phyloP scores from a whole-genome alignment of 1,140 invertebrate genomes.

The Trachymyrmex cornetzi region DNA sequence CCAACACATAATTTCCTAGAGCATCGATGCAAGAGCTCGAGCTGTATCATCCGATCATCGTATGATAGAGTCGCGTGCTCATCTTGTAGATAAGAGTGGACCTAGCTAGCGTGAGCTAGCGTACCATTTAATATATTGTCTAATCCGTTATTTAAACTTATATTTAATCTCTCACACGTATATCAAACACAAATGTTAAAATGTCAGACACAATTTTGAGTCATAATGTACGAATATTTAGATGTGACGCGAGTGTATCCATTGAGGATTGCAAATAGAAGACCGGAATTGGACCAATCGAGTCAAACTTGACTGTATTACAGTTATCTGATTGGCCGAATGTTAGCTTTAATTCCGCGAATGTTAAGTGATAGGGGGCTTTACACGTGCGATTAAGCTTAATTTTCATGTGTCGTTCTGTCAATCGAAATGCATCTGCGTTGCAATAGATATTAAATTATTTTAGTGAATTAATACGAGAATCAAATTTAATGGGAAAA shows the following conservation, averaged over 20 bases:
- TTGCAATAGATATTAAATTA: too few relatives aligned
- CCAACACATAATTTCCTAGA: neutral
- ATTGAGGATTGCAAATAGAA: too few relatives aligned
- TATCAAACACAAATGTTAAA: constrained; percentile 5
- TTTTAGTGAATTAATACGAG: too few relatives aligned
- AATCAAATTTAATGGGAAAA: too few relatives aligned
- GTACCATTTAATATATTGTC: neutral
- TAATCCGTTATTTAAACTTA: neutral
- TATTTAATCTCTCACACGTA: constrained; percentile 1
- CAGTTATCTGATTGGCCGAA: too few relatives aligned
- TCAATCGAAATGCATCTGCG: too few relatives aligned
- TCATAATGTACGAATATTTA: constrained; percentile 7
- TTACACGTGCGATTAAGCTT: neutral
- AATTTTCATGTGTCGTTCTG: neutral
- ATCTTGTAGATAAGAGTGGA: neutral
- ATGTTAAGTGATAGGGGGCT: neutral
- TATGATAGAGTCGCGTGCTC: neutral
- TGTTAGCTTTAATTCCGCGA: too few relatives aligned
- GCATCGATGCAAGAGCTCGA: neutral
- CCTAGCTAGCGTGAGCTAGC: neutral
- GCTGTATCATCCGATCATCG: neutral
- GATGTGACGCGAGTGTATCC: neutral
- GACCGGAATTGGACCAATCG: neutral
- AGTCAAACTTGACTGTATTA: neutral
- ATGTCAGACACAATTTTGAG: constrained; percentile 3